Evolutionary conservation across 2,888 invertebrate species (phyloP), one percentile per base, ranked within the genome.

Genomic region (Macrosoma leucophasiata): DNA sequence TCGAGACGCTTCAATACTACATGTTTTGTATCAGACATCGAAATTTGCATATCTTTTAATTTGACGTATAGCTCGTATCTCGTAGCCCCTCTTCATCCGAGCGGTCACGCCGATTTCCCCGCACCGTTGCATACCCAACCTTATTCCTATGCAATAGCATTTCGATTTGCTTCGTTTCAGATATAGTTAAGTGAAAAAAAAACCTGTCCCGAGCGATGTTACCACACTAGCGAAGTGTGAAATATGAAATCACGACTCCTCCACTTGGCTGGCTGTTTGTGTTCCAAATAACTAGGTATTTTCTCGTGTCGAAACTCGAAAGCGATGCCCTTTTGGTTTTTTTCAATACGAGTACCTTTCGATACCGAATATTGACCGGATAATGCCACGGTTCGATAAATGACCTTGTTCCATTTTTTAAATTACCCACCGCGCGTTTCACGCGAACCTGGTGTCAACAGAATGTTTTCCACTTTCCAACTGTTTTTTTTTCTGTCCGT

Each of bases 191-290:
- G 60, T 66, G 67, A 71, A 73, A 67, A 71, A 73, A 67, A 64
- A 75, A 78, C 79, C 75, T 70, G 78, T 76, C 64, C 57, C 58
- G 58, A 60, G 55, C 65, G 57, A 59, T 62, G 64, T 70, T 69
- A 69, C 73, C 68, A 67, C 74, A 73, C 76, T 69, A 61, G 63
- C 64, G 61, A 74, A 79, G 84, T 84, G 84, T 82, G 81, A 84
- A 84, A 81, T 81, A 84, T 81, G 79, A 79, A 84, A 84, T 84
- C 84, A 84, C 84, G 84, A 84, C 65, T 75, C 68, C 63, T 62
- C 66, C 67, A 72, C 72, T 72, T 62, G 73, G 64, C 58, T 63
- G 58, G 64, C 58, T 76, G 75, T 84, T 82, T 81, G 78, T 70
- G 74, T 76, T 76, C 75, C 70, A 74, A 79, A 84, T 82, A 55